Evolutionary conservation across 2,797 vertebrate genomes (phyloP), one percentile per base, ranked within the genome.

Genomic region (Schizopygopsis pylzovi): DNA sequence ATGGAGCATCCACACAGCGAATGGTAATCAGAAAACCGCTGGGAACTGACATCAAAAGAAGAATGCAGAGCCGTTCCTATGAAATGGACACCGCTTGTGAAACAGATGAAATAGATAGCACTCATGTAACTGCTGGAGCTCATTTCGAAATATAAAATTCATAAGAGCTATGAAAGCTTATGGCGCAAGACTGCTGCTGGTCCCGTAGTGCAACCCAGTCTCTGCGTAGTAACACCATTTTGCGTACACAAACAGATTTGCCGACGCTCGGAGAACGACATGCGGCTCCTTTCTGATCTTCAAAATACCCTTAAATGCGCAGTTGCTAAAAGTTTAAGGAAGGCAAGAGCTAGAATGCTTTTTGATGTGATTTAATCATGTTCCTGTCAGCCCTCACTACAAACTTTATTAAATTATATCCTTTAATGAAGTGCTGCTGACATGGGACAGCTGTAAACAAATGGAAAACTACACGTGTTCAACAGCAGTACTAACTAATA

Each of bases 311-410:
- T 89, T 93, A 94, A 92, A 93, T 86, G 93, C 90, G 92, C 91
- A 92, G 94, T 94, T 93, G 92, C 92, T 93, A 93, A 91, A 91
- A 91, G 91, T 91, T 92, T 94, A 95, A 95, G 94, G 93, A 95
- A 95, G 93, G 94, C 91, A 90, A 94, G 94, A 93, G 92, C 92
- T 90, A 87, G 80, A 87, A 89, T 90, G 89, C 88, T 91, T 92
- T 91, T 43, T 92, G 91, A 91, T 93, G 90, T 90, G 75, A 88
- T 94, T 93, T 94, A 94, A 95, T 95, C 86, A 93, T 94, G 95
- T 94, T 86, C 92, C 93, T 91, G 92, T 92, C 94, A 93, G 89
- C 85, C 86, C 90, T 94, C 86, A 88, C 95, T 95, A 94, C 82
- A 78, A 88, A 68, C 89, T 79, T 87, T 93, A 94, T 95, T 94